These are phyloP conservation scores for Cyphomyrus plagiostoma DNA, from an alignment of 2,113 vertebrate genomes.

Conservation along the genomic window DNA sequence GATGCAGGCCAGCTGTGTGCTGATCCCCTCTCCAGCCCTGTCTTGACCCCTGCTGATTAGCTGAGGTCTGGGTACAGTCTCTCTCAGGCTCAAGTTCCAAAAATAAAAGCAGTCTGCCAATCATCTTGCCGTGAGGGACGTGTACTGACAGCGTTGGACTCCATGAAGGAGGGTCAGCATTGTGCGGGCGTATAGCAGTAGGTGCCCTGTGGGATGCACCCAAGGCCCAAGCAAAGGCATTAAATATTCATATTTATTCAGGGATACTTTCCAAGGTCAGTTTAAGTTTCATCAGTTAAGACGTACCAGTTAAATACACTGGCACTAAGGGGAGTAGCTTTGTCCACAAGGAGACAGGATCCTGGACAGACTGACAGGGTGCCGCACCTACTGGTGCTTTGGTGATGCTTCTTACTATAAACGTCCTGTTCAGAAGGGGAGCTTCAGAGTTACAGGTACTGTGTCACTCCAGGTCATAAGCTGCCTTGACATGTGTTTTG, in stretches of 20 bases:
- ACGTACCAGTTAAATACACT: background rate
- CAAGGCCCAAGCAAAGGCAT: background rate
- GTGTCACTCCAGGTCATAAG: background rate
- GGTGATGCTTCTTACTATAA: background rate
- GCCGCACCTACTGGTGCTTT: background rate
- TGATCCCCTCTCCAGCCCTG: background rate
- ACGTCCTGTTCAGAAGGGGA: background rate
- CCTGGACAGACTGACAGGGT: background rate
- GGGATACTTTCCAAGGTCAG: background rate
- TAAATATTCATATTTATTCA: background rate
- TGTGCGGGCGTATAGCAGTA: background rate
- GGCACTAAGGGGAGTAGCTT: background rate
- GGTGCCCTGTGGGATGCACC: background rate
- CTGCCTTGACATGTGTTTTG: background rate
- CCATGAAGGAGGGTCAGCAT: background rate
- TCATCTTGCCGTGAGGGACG: background rate
- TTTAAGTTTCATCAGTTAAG: background rate
- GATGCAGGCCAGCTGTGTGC: conserved; percentile 18
- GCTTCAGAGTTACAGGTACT: background rate
- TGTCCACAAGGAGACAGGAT: background rate
- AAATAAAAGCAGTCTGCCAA: background rate
- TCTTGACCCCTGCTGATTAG: background rate
- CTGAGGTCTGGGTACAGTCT: background rate
- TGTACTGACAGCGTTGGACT: background rate
- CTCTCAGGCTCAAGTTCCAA: background rate